phyloP scores from a whole-genome alignment of 1,140 invertebrate genomes.

The Drosophila nigrodunni region DNA sequence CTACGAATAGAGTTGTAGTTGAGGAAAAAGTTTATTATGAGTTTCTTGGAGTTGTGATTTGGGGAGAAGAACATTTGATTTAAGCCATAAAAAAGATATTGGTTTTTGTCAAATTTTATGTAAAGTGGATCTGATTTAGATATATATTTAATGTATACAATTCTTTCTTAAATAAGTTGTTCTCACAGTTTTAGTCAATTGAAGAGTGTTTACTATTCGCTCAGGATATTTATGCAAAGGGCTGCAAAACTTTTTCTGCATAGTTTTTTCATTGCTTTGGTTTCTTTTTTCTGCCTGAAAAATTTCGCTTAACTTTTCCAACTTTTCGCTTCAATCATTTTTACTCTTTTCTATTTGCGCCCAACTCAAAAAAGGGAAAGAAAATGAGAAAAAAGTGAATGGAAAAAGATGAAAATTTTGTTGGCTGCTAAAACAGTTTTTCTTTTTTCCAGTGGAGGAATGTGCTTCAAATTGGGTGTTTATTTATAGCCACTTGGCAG shows the following conservation, averaged over 20 bases:
- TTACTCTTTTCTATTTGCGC: conserved; percentile 34
- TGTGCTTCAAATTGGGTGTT: conserved; percentile 29
- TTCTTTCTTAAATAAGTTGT: background rate
- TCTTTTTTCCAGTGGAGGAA: background rate
- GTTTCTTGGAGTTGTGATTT: too few relatives aligned
- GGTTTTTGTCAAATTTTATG: too few relatives aligned
- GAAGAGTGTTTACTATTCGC: conserved; percentile 32
- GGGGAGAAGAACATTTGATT: too few relatives aligned
- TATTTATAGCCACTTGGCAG: conserved; percentile 66
- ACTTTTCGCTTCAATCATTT: conserved; percentile 71
- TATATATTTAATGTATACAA: too few relatives aligned
- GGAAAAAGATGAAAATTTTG: conserved; percentile 28
- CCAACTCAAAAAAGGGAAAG: conserved; percentile 9
- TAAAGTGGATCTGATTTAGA: too few relatives aligned
- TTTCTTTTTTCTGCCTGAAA: conserved; percentile 33
- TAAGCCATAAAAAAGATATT: too few relatives aligned
- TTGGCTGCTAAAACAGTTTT: conserved; percentile 2
- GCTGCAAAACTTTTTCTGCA: conserved; percentile 1
- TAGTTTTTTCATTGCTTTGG: conserved; percentile 32
- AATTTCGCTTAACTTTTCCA: conserved; percentile 66
- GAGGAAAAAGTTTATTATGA: too few relatives aligned
- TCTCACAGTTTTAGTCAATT: background rate
- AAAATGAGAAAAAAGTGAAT: conserved; percentile 11
- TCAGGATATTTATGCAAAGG: conserved; percentile 18
- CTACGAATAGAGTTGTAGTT: background rate